These are phyloP conservation scores for Tauraco erythrolophus DNA, from an alignment of 2,113 vertebrate species.

Conservation along the genomic window DNA sequence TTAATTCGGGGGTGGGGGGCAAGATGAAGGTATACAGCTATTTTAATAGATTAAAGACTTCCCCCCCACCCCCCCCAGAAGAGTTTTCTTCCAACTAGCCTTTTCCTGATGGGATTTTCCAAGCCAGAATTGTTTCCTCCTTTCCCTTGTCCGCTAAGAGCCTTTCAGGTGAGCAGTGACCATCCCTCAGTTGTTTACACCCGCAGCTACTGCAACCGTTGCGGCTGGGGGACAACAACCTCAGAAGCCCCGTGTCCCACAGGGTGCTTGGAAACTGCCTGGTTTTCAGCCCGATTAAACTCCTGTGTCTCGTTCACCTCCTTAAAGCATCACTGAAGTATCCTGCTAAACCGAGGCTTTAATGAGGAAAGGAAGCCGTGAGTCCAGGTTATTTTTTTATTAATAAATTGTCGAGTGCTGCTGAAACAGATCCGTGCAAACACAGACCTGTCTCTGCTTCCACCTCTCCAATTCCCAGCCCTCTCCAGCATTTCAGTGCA, in stretches of 20 bases:
- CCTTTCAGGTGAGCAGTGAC: background rate
- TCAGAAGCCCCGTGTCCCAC: background rate
- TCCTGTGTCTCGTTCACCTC: background rate
- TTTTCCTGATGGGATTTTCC: background rate
- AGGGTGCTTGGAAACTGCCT: background rate
- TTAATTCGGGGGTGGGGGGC: fast-evolving
- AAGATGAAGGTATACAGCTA: background rate
- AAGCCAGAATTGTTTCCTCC: background rate
- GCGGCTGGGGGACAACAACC: fast-evolving
- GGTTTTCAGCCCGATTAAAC: background rate
- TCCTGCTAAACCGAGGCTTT: background rate
- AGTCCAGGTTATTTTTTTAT: background rate
- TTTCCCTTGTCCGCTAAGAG: fast-evolving
- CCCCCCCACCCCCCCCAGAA: too few species aligned
- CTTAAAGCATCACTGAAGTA: background rate
- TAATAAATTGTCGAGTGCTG: background rate
- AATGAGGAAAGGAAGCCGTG: background rate
- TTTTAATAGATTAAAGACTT: background rate
- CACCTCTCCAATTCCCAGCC: background rate
- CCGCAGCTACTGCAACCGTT: fast-evolving
- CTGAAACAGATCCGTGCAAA: fast-evolving
- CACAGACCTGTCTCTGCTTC: background rate
- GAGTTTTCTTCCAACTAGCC: background rate
- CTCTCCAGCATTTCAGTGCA: background rate
- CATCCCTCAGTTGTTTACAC: fast-evolving